Base-by-base conservation (phyloP, 2,797 vertebrate genomes). In the Enteromius unitaeniatus region DNA sequence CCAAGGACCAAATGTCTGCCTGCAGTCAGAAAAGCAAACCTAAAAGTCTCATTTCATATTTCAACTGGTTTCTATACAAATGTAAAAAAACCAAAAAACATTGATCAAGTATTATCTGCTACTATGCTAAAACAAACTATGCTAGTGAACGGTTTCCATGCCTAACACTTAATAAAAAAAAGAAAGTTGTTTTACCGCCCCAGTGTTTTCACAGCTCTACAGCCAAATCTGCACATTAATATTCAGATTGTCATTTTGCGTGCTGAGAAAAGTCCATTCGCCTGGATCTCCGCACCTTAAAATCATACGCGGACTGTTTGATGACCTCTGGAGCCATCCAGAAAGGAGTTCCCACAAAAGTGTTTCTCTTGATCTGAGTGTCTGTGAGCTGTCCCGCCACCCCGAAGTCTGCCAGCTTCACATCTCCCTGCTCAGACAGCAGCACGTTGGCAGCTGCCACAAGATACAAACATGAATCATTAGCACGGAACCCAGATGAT, bases 271-370 rank as follows among this genome's bases (percentile, higher is more conserved):
- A 49, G n/a, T 37, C 28, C 6, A 6, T 70, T 62, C 13, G 15
- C 23, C 28, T 40, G 31, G 11, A 77, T 45, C 17, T 62, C 75
- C 84, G 7, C 51, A 97, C 96, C 95, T 97, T 97, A 87, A 97
- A 97, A 90, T 97, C 96, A 3, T 97, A 97, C 37, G 96, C 96
- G 0, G 96, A 97, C 90, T 97, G 96, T 91, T 97, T 97, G 92
- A 97, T 97, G 90, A 97, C 96, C 89, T 97, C 96, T 0, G 96
- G 96, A 0, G 96, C 96, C 96, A 97, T 97, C 96, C 96, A 97
- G 93, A 97, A 97, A 0, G 96, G 96, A 37, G 96, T 97, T 34
- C 96, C 96, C 15, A 97, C 96, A 79, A 97, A 97, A 0, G 96
- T 97, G 91, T 97, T 97, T 84, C 96, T 95, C 92, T 97, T 97